Percentiles rank a stretch among this genome's conserved stretches.
These are phyloP conservation scores for Nephrotoma appendiculata DNA, from an alignment of 2,888 invertebrate species.

Conservation along the genomic window DNA sequence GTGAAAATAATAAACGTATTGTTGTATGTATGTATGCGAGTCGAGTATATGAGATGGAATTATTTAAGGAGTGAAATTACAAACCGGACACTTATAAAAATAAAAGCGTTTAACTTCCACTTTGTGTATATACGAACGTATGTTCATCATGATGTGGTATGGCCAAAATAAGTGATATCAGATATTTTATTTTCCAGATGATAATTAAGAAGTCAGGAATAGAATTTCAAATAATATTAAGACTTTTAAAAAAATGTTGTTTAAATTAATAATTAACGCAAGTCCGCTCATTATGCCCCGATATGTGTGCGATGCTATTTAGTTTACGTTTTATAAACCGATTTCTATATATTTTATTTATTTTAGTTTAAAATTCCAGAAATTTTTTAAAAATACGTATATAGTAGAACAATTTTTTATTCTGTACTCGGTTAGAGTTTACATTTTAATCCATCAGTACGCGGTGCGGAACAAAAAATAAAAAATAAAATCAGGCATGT, in stretches of 20 bases:
- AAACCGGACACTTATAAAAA: not conserved
- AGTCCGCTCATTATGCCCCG: not conserved
- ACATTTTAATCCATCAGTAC: not conserved
- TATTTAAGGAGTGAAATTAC: not conserved
- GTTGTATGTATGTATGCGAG: not conserved
- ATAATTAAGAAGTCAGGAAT: not conserved
- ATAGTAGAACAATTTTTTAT: not conserved
- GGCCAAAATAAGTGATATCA: not conserved
- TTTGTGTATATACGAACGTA: not conserved
- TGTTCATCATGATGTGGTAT: not conserved
- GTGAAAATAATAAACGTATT: not conserved
- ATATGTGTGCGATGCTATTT: too few relatives aligned
- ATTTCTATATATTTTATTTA: not conserved
- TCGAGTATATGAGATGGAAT: not conserved
- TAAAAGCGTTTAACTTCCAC: not conserved
- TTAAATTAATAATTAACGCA: not conserved
- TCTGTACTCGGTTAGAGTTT: not conserved
- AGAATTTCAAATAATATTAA: not conserved
- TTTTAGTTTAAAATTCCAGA: not conserved
- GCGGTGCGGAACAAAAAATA: not conserved
- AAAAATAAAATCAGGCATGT: not conserved
- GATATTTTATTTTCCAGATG: not conserved
- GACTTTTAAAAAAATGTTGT: not conserved
- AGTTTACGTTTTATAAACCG: not conserved
- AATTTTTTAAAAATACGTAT: not conserved